These are phyloP conservation scores for Grus americana DNA, from an alignment of 2,113 vertebrate genomes.

Conservation along the genomic window DNA sequence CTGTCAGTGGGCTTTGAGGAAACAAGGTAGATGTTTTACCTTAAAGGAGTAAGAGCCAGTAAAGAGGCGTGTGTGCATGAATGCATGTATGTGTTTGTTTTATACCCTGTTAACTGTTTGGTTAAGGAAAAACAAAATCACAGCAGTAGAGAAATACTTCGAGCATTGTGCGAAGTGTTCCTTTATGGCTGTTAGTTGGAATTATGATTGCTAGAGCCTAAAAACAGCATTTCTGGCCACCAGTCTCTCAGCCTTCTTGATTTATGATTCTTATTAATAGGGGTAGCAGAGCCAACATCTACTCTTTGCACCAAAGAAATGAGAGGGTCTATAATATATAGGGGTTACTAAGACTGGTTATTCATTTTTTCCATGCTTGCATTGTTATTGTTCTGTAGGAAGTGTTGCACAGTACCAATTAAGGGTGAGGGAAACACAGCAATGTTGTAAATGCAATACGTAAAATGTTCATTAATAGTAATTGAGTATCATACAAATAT, in stretches of 20 bases:
- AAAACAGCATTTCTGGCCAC: background rate
- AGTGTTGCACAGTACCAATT: background rate
- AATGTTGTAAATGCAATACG: background rate
- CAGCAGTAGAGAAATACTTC: background rate
- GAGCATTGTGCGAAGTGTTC: background rate
- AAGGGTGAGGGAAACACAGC: background rate
- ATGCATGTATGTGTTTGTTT: background rate
- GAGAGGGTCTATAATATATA: background rate
- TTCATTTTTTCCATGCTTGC: background rate
- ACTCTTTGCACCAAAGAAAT: background rate
- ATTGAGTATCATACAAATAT: background rate
- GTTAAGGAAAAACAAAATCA: background rate
- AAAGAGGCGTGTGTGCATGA: rapidly evolving
- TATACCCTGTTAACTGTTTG: background rate
- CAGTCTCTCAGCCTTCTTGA: background rate
- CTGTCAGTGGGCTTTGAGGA: background rate
- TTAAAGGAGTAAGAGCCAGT: background rate
- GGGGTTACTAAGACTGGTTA: background rate
- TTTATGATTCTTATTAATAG: background rate
- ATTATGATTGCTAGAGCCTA: background rate
- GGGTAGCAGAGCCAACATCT: background rate
- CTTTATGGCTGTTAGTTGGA: background rate
- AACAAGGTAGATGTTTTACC: background rate
- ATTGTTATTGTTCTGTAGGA: background rate
- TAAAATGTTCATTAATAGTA: background rate